Evolutionary conservation across 1,140 invertebrate genomes (phyloP), one percentile per base, ranked within the genome.

Genomic region (Megathymus violae): DNA sequence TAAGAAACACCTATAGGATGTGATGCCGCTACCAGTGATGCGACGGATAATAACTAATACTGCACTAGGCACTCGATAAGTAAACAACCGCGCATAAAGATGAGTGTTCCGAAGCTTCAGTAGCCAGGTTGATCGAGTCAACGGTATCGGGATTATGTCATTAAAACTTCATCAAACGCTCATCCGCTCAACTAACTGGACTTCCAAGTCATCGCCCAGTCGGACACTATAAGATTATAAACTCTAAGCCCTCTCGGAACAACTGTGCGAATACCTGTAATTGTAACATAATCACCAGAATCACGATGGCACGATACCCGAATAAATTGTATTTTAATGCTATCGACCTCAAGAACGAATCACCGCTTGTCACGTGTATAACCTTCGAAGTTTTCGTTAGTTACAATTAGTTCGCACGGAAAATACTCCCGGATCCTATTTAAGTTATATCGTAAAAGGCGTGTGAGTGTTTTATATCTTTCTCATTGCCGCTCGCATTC

Each of bases 121-220:
- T 76, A 81, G 80, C 74, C 64, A 61, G 77, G 74, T 78, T 88
- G 88, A 90, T 86, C 70, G 78, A 88, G 75, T 85, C 76, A 79
- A 79, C 81, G 78, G 79, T 88, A 86, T 85, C 76, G 73, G 76
- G 71, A 88, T 87, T 86, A 83, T 85, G 77, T 82, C 85, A 88
- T 88, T 86, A 88, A 88, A 88, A 82, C 77, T 85, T 82, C 84
- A 85, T 87, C 78, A 84, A 65, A 78, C 74, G 76, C 75, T 76
- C 76, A 71, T 79, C 74, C 72, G 71, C 60, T 76, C 61, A 51
- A 64, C 58, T 88, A 86, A 88, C 84, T 86, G 81, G 75, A 87
- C 81, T 84, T 73, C 64, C 56, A 69, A 79, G 64, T 72, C 69
- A 60, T 67, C 25, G 64, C 56, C 67, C 64, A 62, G 62, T 67